phyloP scores from a whole-genome alignment of 2,113 vertebrate genomes.

The Carollia perspicillata region DNA sequence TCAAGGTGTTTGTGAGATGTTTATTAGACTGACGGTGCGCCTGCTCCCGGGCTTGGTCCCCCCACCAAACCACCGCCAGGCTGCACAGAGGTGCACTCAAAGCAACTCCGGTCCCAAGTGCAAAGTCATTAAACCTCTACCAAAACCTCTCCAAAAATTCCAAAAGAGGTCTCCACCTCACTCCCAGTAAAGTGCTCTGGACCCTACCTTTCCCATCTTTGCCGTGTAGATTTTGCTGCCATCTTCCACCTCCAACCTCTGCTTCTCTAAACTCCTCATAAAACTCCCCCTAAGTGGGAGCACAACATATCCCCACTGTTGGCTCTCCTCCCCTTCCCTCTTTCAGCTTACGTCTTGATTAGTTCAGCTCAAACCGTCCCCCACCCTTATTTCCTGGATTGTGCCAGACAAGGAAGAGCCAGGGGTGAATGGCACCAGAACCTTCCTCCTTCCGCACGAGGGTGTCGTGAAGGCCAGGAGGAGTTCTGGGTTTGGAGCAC shows the following conservation, averaged over 20 bases:
- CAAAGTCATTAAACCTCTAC: neutral
- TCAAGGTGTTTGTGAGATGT: neutral
- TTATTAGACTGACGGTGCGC: neutral
- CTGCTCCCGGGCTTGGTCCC: neutral
- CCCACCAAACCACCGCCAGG: neutral
- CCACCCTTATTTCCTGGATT: neutral
- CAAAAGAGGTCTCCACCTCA: neutral
- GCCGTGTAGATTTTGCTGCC: neutral
- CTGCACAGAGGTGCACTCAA: neutral
- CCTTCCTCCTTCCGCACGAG: neutral
- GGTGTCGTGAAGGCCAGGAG: neutral
- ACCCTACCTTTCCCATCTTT: neutral
- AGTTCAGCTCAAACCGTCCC: neutral
- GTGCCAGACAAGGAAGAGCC: neutral
- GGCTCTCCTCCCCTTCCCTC: neutral
- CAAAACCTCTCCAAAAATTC: neutral
- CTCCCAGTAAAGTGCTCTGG: neutral
- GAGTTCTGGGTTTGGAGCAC: neutral
- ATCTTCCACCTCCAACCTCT: neutral
- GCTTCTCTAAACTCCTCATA: neutral
- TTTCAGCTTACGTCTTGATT: neutral
- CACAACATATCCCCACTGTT: neutral
- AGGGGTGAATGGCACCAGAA: neutral
- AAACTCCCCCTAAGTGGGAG: neutral
- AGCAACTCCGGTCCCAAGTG: neutral